Conservation (phyloP, 2,888 invertebrate genomes). For the Ariolimax columbianus region DNA sequence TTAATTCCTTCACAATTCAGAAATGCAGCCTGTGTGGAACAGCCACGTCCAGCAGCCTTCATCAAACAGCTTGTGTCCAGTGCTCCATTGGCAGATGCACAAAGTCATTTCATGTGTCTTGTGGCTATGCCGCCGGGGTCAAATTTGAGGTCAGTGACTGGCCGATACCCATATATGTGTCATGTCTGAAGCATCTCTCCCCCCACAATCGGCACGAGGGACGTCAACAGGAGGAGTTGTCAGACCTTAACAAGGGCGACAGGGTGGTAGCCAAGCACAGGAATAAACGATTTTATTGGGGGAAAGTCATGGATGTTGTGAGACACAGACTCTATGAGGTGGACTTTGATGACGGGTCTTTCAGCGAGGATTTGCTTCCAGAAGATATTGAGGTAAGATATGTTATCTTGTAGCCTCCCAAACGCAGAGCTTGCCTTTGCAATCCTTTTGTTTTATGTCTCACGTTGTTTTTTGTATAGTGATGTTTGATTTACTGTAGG, state of each 20-base stretch:
- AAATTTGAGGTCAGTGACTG: constrained; percentile 79
- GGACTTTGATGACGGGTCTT: constrained; percentile 83
- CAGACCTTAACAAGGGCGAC: constrained; percentile 75
- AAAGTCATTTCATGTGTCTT: constrained; percentile 82
- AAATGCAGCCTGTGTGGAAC: constrained; percentile 74
- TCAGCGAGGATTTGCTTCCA: constrained; percentile 82
- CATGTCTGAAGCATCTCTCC: constrained; percentile 76
- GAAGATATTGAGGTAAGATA: constrained; percentile 81
- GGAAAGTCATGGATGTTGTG: constrained; percentile 80
- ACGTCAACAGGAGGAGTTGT: constrained; percentile 56
- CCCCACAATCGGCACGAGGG: constrained; percentile 42
- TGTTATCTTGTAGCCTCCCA: too few species aligned
- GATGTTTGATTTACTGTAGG: too few species aligned
- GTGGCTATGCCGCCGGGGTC: constrained; percentile 82
- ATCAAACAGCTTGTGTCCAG: constrained; percentile 78
- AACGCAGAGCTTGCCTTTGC: too few species aligned
- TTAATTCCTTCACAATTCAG: constrained; percentile 62
- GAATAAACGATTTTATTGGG: constrained; percentile 83
- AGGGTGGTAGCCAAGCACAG: constrained; percentile 84
- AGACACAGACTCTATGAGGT: constrained; percentile 82
- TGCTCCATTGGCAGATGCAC: constrained; percentile 80
- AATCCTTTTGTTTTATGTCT: background rate
- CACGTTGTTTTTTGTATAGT: too few species aligned
- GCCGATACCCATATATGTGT: constrained; percentile 78
- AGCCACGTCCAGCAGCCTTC: constrained; percentile 54